phyloP scores from a whole-genome alignment of 2,113 vertebrate genomes.

The Psammodynastes pulverulentus region DNA sequence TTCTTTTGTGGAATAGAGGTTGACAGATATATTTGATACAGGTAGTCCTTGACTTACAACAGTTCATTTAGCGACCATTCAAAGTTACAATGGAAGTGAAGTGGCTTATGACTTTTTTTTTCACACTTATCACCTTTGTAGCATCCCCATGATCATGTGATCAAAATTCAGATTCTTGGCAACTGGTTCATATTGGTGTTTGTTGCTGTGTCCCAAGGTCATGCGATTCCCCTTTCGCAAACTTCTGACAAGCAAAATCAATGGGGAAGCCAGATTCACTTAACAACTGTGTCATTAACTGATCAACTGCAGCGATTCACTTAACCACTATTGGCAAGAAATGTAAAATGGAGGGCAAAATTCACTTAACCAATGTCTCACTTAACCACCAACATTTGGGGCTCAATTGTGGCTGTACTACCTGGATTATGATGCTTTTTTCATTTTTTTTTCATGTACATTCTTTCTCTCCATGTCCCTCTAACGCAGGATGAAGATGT shows the following conservation, averaged over 20 bases:
- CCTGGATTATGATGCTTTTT: too few species aligned
- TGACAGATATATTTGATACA: background rate
- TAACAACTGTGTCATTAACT: background rate
- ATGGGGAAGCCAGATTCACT: too few species aligned
- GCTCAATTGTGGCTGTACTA: background rate
- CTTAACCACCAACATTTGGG: background rate
- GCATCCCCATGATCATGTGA: background rate
- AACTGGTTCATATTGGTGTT: background rate
- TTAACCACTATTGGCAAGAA: background rate
- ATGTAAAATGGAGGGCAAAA: background rate
- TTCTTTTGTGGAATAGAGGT: background rate
- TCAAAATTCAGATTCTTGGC: background rate
- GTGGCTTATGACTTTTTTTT: background rate
- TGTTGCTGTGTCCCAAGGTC: background rate
- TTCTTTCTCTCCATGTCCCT: too few species aligned
- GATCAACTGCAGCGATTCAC: background rate
- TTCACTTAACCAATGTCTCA: background rate
- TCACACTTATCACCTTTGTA: background rate
- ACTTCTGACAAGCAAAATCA: too few species aligned
- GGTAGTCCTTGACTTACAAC: background rate
- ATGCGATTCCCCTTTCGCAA: background rate
- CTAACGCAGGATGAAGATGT: background rate
- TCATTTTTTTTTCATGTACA: too few species aligned
- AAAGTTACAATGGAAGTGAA: background rate
- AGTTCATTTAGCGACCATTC: background rate